phyloP scores from a whole-genome alignment of 2,888 invertebrate genomes.

The Entomobrya multifasciata region DNA sequence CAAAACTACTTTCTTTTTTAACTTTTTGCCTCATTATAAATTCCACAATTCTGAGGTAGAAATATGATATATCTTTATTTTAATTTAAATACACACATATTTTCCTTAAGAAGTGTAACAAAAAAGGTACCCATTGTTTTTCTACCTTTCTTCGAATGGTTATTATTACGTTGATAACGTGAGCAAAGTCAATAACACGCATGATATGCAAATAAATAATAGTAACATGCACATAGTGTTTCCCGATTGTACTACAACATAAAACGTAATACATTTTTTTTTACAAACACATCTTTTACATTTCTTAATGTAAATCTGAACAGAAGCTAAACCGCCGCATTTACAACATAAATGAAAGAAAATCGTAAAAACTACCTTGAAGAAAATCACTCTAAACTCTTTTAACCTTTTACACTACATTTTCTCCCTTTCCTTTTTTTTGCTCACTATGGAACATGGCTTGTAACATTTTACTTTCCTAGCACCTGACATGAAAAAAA shows the following conservation, averaged over 20 bases:
- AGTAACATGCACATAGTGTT: constrained; percentile 19
- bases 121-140: neutral
- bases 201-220: constrained; percentile 56
- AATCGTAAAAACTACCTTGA: constrained; percentile 59
- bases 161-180: constrained; percentile 50
- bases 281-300: neutral
- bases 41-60: constrained; percentile 15
- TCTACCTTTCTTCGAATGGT: constrained; percentile 22
- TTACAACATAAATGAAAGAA: neutral
- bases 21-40: neutral
- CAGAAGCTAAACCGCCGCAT: neutral
- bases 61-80: constrained; percentile 59
- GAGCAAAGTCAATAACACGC: constrained; percentile 67
- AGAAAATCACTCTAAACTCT: constrained; percentile 48
- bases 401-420: constrained; percentile 57
- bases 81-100: constrained; percentile 44
- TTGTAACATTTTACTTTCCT: constrained; percentile 23
- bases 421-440: too few relatives aligned
- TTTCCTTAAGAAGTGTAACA: constrained; percentile 27
- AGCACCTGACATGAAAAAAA: neutral
- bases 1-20: neutral
- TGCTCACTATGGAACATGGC: neutral
- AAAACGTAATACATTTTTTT: neutral
- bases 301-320: neutral
- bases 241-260: constrained; percentile 10